A percentile compares a stretch with the other conserved stretches of the same genome.
Conservation (phyloP, 2,113 vertebrate genomes). For the Vidua chalybeata region DNA sequence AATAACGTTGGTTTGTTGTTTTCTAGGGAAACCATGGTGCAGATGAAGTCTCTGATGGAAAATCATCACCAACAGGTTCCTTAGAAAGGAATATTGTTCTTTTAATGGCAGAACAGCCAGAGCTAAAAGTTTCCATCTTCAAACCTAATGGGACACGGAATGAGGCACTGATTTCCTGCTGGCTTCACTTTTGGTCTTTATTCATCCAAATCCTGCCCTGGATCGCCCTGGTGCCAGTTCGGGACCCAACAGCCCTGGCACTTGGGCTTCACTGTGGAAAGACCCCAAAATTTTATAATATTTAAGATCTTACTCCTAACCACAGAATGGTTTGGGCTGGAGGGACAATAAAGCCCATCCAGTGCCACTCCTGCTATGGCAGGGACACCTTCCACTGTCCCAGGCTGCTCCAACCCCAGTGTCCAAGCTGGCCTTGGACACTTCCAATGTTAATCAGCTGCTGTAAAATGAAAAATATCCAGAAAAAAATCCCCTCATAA, state of each 20-base stretch:
- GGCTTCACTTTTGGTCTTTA: neutral
- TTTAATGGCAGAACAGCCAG: neutral
- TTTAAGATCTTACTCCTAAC: neutral
- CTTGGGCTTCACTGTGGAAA: neutral
- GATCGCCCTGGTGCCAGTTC: neutral
- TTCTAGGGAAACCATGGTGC: neutral
- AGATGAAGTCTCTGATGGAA: neutral
- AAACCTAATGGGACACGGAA: neutral
- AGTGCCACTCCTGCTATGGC: neutral
- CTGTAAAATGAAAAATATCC: neutral
- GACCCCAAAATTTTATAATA: rapidly evolving
- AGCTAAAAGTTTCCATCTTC: neutral
- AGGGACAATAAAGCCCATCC: rapidly evolving
- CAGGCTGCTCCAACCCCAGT: neutral
- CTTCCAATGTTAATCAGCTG: neutral
- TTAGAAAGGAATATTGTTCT: neutral
- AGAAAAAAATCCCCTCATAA: too few species aligned
- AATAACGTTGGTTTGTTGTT: neutral
- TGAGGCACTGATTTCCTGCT: neutral
- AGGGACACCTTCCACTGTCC: neutral
- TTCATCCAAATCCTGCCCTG: neutral
- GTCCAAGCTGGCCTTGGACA: neutral
- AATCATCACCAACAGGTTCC: neutral
- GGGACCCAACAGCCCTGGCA: neutral
- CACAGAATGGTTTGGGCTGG: neutral